These are phyloP conservation scores for Serripes groenlandicus DNA, from an alignment of 2,888 invertebrate genomes.

Conservation along the genomic window DNA sequence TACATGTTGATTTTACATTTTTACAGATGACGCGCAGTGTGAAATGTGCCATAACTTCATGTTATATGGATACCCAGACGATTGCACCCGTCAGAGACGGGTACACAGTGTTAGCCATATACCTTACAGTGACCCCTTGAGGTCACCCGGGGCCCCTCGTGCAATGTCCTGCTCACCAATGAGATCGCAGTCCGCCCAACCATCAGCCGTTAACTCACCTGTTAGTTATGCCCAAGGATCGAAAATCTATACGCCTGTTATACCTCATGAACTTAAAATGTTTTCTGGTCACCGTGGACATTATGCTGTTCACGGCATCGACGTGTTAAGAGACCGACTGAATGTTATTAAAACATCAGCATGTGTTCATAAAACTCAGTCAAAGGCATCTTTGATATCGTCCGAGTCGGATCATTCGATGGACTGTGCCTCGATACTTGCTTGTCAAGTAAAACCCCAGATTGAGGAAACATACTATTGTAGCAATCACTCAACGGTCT, in stretches of 20 bases:
- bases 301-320: conserved; percentile 66
- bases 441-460: conserved; percentile 62
- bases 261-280: conserved; percentile 72
- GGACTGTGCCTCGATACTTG: conserved; percentile 71
- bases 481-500: conserved; percentile 79
- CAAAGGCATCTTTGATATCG: conserved; percentile 79
- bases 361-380: conserved; percentile 77
- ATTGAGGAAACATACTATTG: conserved; percentile 75
- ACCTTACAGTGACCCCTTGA: conserved; percentile 66
- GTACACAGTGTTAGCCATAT: conserved; percentile 83
- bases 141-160: conserved; percentile 73
- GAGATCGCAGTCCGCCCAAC: conserved; percentile 60
- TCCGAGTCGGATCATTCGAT: conserved; percentile 80
- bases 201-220: conserved; percentile 68
- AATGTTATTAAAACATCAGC: conserved; percentile 70
- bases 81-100: conserved; percentile 79
- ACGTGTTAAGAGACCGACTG: conserved; percentile 64
- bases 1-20: no score
- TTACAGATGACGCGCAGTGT: conserved; percentile 58
- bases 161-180: conserved; percentile 76
- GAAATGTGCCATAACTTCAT: conserved; percentile 56
- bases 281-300: conserved; percentile 58
- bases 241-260: conserved; percentile 72
- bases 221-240: conserved; percentile 65
- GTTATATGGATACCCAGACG: conserved; percentile 52